Conservation (phyloP, 2,888 invertebrate genomes). For the Sclerodermus sp. region DNA sequence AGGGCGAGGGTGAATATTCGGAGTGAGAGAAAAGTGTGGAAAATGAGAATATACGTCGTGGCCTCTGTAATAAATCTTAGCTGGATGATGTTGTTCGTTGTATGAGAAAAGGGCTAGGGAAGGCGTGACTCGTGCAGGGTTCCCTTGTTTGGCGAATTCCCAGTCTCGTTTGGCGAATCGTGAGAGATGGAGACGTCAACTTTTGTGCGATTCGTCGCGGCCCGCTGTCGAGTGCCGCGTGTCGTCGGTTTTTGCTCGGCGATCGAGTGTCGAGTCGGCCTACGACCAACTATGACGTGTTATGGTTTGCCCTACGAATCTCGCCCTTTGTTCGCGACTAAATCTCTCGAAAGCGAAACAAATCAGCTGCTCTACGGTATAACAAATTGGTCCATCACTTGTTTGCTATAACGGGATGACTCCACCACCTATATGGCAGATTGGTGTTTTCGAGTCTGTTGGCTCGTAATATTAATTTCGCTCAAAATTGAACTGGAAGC, state of each 20-base stretch:
- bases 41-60: conserved; percentile 2
- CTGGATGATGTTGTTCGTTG: background rate
- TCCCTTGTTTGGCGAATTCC: too few species aligned
- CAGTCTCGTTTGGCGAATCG: background rate
- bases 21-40: conserved; percentile 14
- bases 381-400: background rate
- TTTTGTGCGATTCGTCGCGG: background rate
- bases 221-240: background rate
- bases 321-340: conserved; percentile 7
- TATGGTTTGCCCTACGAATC: too few species aligned
- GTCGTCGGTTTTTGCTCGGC: too few species aligned
- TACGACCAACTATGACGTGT: too few species aligned
- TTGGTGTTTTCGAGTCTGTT: too few species aligned
- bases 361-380: background rate
- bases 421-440: too few species aligned
- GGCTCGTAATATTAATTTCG: too few species aligned
- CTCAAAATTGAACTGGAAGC: too few species aligned
- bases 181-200: background rate
- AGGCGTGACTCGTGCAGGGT: background rate
- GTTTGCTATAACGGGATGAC: too few species aligned
- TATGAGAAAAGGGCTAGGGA: background rate
- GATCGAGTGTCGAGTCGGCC: too few species aligned
- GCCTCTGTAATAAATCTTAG: background rate
- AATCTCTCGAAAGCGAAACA: conserved; percentile 8
- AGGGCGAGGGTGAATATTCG: too few species aligned